Base-by-base conservation (phyloP, 2,888 invertebrate genomes). In the Lutraria lutraria region DNA sequence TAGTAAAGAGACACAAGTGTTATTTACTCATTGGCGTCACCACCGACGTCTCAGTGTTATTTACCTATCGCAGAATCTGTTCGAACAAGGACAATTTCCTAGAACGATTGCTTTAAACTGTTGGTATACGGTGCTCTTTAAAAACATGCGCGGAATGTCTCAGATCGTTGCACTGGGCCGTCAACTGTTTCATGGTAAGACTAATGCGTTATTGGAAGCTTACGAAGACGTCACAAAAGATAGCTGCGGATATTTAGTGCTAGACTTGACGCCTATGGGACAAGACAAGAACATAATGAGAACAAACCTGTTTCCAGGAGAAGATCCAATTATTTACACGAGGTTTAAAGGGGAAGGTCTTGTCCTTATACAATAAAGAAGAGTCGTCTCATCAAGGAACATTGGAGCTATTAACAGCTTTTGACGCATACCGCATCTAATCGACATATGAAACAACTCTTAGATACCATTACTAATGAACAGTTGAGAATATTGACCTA, bases 21-120 rank as follows among this genome's bases (percentile, higher is more conserved):
- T 88, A 52, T 90, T 89, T 60, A 90, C 88, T 12, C 83, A 83
- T 80, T 85, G 85, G 10, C 81, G 88, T 54, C 90, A 88, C 63
- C 90, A 90, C 56, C 72, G 63, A 79, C 81, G 56, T 12, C 56
- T 87, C n/a, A 88, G 88, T 52, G 85, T 90, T 12, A 68, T 90
- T 19, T 86, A 79, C 56, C 88, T 90, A 21, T 85, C 85, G 13
- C 90, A 90, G 34, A 85, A 90, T 80, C 34, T 90, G 31, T 90
- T 85, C 63, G 76, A 80, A 2, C 85, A 88, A 79, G 87, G 85
- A 4, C 88, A 90, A 79, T 54, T 34, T 0, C 80, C 85, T 43
- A 72, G 90, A 53, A 90, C 90, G 16, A 90, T 90, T 0, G 80
- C 83, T 19, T 83, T 88, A 4, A 90, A 90, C 31, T 81, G 85